Base-by-base conservation (phyloP, 1,140 invertebrate species). In the Ganaspis sp. region DNA sequence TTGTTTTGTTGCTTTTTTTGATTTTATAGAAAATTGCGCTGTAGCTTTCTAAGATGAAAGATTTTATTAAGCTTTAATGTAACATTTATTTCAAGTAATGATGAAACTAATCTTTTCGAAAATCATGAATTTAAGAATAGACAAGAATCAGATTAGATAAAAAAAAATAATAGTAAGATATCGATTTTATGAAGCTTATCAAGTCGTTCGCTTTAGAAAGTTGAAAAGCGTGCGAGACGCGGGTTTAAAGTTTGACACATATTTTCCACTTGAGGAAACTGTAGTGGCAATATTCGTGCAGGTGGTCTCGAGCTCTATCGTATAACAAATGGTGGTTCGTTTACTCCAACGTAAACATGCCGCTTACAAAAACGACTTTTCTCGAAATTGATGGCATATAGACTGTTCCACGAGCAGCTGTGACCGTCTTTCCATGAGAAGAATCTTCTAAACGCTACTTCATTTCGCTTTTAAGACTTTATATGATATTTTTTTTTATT, bases 401-500 rank as follows among this genome's bases (percentile, higher is more conserved):
- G 42, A 77, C 40, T 79, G 37, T 40, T 23, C 73, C 21, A 53
- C 74, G 69, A 75, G 54, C 80, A 81, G 77, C 80, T 81, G 80
- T 40, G 73, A 58, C 58, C 72, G n/a, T 49, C n/a, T 49, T 49
- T 49, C n/a, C n/a, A 49, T 49, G 15, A 49, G 5, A 49, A 49
- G 17, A 49, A 45, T 11, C 70, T 19, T 72, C 37, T 17, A 23
- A 73, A 70, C 54, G 40, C 54, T 38, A 26, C n/a, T 70, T 58
- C 26, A 37, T 45, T 76, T 69, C 42, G 42, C 38, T 34, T 78
- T 79, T 70, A 37, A 70, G 72, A 71, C 74, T 75, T 72, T 74
- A 74, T 9, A 53, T 81, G 72, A 70, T 38, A 77, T 74, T 83
- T 79, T 78, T 79, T 79, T 83, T 78, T 76, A 34, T 34, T 49